Conservation (phyloP, 2,113 vertebrate species). For the Lophura nycthemera region DNA sequence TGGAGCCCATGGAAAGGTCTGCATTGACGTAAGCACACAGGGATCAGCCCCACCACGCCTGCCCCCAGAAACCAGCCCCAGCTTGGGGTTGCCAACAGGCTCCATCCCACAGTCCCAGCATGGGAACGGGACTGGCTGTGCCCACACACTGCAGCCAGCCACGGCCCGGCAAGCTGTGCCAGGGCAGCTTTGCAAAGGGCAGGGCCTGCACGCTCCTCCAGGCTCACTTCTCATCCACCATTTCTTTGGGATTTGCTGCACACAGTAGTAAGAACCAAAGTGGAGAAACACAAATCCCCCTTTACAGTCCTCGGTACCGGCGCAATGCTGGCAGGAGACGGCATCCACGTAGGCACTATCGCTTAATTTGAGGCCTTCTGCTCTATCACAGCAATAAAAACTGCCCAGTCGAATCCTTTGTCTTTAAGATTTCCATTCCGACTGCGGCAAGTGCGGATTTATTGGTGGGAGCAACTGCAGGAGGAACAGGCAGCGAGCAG, state of each 20-base stretch:
- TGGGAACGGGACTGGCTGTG: rapidly evolving
- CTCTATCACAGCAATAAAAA: slow-evolving; percentile 45
- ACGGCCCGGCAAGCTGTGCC: neutral
- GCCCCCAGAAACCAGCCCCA: neutral
- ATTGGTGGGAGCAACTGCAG: slow-evolving; percentile 46
- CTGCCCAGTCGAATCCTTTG: slow-evolving; percentile 60
- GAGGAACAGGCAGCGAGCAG: slow-evolving; percentile 56
- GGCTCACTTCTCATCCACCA: slow-evolving; percentile 15
- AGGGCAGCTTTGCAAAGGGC: neutral
- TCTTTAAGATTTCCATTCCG: slow-evolving; percentile 66
- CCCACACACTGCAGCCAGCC: rapidly evolving
- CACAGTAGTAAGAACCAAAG: neutral
- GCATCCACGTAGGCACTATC: slow-evolving; percentile 3
- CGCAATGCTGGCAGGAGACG: neutral
- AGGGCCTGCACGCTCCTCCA: neutral
- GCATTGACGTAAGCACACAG: slow-evolving; percentile 38
- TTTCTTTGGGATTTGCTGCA: slow-evolving; percentile 20
- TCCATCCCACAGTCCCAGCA: rapidly evolving
- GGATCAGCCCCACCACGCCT: neutral
- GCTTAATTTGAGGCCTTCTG: slow-evolving; percentile 58
- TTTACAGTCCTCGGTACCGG: neutral
- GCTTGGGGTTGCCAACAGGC: rapidly evolving
- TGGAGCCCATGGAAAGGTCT: slow-evolving; percentile 58
- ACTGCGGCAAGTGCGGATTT: slow-evolving; percentile 56
- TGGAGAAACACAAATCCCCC: neutral